Evolutionary conservation across 2,797 vertebrate genomes (phyloP).

Genomic region (Falco novaeseelandiae): DNA sequence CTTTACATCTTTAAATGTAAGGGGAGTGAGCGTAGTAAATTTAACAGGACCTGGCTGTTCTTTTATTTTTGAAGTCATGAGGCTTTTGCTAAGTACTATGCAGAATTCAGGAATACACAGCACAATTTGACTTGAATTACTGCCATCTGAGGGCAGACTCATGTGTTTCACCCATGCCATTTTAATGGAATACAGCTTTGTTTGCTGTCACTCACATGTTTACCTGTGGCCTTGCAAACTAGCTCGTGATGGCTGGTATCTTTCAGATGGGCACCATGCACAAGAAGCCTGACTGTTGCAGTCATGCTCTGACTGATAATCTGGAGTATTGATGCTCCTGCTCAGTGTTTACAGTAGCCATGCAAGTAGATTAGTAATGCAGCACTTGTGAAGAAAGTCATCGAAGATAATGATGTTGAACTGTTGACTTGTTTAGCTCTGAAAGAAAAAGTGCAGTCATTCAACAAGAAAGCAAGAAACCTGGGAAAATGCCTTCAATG

Average conservation of each 20-base stretch:
- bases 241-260: background rate
- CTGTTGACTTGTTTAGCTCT: background rate
- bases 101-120: background rate
- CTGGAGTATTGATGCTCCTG: background rate
- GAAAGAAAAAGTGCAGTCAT: background rate
- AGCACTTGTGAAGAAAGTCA: background rate
- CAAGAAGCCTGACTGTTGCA: background rate
- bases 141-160: background rate
- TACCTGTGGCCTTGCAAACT: background rate
- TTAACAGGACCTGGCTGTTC: background rate
- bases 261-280: background rate
- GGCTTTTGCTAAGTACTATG: background rate
- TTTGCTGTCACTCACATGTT: background rate
- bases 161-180: background rate
- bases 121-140: background rate
- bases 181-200: background rate
- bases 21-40: background rate
- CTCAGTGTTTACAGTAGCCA: background rate
- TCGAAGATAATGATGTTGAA: background rate
- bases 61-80: slow-evolving; percentile 11
- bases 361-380: background rate
- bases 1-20: slow-evolving; percentile 37
- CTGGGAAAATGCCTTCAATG: background rate
- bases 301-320: background rate
- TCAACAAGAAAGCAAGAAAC: background rate